Evolutionary conservation across 2,888 invertebrate species (phyloP), one percentile per base, ranked within the genome.

Genomic region (Acheta domesticus): DNA sequence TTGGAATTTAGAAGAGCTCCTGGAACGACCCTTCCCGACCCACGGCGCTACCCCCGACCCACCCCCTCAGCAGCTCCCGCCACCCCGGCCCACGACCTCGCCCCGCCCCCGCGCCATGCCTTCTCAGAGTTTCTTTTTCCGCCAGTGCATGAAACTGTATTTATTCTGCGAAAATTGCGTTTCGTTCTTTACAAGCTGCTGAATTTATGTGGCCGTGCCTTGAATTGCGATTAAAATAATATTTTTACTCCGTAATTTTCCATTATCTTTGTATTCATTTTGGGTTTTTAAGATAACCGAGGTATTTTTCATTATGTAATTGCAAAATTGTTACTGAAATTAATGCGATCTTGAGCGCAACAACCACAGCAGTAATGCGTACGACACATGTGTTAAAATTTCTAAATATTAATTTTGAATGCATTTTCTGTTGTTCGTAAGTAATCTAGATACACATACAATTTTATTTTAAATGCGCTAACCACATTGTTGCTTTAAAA

Each of bases 131-230:
- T 62, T 62, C 62, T 62, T 62, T 62, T 62, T 62, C 62, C 8
- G n/a, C 62, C 8, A 62, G 62, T 62, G 62, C 62, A 62, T 62
- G 62, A 62, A 62, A 62, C 62, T 8, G 62, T 62, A 62, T 62
- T 62, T 62, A 62, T 62, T 62, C 62, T 62, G 62, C 62, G 62
- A 62, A 62, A 62, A 62, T 62, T 62, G 62, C 62, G 62, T 62
- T 62, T 62, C n/a, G 62, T 62, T 62, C 62, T 62, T 62, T 62
- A 62, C 62, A n/a, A 14, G 62, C 14, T n/a, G 16, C 16, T 19
- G 14, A n/a, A 14, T 62, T 62, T 62, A 62, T 62, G 62, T 1
- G 14, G n/a, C 14, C 62, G 62, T 62, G 62, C 62, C 62, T 62
- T 14, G 62, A 62, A 62, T 62, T 19, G n/a, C 62, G n/a, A 62